Base-by-base conservation (phyloP, 1,140 invertebrate genomes). In the Pinna nobilis region DNA sequence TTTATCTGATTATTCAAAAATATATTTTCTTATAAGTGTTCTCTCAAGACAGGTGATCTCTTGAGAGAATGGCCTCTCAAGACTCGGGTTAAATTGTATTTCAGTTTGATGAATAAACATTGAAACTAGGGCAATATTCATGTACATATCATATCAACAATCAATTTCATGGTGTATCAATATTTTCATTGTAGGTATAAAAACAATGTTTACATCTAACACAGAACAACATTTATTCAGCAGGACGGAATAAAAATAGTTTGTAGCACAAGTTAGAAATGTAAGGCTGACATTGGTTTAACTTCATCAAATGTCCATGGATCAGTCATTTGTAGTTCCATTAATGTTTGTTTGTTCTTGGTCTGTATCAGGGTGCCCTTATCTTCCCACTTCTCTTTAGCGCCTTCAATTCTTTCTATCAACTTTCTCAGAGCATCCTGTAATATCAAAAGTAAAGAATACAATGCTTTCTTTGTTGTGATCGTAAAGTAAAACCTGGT, bases 301-400 rank as follows among this genome's bases (percentile, higher is more conserved):
- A 69, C 66, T 28, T 55, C 55, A 47, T 69, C 51, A 39, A 69
- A 69, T 28, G 66, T 69, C 66, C 53, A 69, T n/a, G 53, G 66
- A 25, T 69, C 66, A 11, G 66, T 69, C 28, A 59, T 30, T 25
- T 55, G 51, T 66, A 86, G 81, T 49, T 86, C 84, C 35, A 84
- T 65, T 23, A 86, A 51, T 15, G 70, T 77, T 23, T 83, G 78
- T 70, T 84, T 84, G 64, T 84, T 85, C 61, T 80, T 78, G n/a
- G 76, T 70, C 61, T 85, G 84, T 32, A 86, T 79, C 33, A 75
- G 49, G 1, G 81, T 79, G 1, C 78, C 77, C 13, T 76, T 74
- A 15, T 76, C 69, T 25, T 82, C 82, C 84, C 84, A 86, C 6
- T 71, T 70, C 23, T 61, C 47, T 47, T 71, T 79, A 28, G 81